A percentile compares a stretch with the other conserved stretches of the same genome.
Evolutionary conservation across 2,113 vertebrate species (phyloP).

Genomic region (Oryzias celebensis): DNA sequence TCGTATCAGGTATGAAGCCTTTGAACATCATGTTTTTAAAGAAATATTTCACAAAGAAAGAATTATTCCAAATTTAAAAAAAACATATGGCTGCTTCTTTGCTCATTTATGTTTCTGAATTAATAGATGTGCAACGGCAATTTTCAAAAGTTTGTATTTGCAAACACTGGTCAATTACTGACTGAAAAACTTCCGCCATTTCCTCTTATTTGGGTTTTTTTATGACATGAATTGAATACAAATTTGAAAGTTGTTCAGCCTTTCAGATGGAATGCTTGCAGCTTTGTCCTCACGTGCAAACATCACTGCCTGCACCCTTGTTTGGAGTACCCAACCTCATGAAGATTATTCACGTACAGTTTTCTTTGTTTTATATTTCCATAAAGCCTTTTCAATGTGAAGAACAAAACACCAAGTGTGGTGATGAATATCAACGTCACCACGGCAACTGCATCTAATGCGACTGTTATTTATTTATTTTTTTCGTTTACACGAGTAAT

Average conservation of each 20-base stretch:
- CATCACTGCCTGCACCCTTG: conserved; percentile 28
- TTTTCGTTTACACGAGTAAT: conserved; percentile 39
- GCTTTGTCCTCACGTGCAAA: conserved; percentile 28
- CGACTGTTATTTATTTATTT: conserved; percentile 29
- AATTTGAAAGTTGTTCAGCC: background rate
- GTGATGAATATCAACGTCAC: conserved; percentile 66
- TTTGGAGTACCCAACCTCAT: conserved; percentile 45
- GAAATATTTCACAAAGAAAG: no score
- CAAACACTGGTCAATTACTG: no score
- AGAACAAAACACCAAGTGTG: conserved; percentile 52
- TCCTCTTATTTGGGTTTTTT: no score
- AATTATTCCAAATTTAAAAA: no score
- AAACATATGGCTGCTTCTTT: no score
- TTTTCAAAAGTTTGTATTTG: no score
- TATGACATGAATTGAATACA: no score
- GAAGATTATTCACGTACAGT: conserved; percentile 54
- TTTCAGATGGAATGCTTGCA: conserved; percentile 1
- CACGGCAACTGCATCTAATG: conserved; percentile 59
- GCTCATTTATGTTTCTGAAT: no score
- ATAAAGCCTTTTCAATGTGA: conserved; percentile 18
- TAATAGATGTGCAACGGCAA: no score
- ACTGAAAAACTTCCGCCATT: no score
- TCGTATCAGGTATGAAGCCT: no score
- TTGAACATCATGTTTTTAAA: no score
- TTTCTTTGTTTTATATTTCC: conserved; percentile 40